These are phyloP conservation scores for Galerucella calmariensis DNA, from an alignment of 2,888 invertebrate genomes.

Conservation along the genomic window DNA sequence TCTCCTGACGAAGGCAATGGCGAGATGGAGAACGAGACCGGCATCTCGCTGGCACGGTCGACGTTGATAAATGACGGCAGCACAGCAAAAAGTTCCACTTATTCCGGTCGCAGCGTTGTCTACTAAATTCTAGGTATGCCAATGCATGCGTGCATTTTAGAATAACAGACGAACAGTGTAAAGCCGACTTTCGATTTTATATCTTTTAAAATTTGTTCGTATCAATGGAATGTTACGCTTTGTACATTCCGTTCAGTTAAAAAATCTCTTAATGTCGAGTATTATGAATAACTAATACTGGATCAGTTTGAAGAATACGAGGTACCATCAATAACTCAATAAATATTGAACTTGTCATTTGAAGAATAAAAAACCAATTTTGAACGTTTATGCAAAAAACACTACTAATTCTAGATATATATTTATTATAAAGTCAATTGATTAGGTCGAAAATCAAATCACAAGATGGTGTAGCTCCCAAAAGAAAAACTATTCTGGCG, in stretches of 20 bases:
- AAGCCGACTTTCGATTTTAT: constrained; percentile 19
- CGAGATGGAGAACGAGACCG: constrained; percentile 13
- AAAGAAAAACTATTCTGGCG: too few relatives aligned
- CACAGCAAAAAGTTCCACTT: constrained; percentile 35
- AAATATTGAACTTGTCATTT: too few relatives aligned
- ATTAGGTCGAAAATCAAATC: too few relatives aligned
- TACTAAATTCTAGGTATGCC: constrained; percentile 26
- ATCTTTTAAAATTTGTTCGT: constrained; percentile 4
- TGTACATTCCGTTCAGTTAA: background rate
- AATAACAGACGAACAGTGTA: constrained; percentile 4
- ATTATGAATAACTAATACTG: background rate
- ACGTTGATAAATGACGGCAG: constrained; percentile 47
- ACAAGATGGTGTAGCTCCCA: too few relatives aligned
- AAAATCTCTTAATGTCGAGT: background rate
- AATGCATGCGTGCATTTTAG: constrained; percentile 8
- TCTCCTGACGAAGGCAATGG: constrained; percentile 18
- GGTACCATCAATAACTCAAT: too few relatives aligned
- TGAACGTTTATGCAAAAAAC: too few relatives aligned
- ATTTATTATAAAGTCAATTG: too few relatives aligned
- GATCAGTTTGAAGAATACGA: background rate
- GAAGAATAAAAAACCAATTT: too few relatives aligned
- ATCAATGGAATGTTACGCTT: background rate
- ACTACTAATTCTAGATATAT: too few relatives aligned
- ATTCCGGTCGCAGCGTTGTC: constrained; percentile 30
- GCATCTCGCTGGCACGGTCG: constrained; percentile 33